Evolutionary conservation across 1,140 invertebrate genomes (phyloP).

Genomic region (Limonius californicus): DNA sequence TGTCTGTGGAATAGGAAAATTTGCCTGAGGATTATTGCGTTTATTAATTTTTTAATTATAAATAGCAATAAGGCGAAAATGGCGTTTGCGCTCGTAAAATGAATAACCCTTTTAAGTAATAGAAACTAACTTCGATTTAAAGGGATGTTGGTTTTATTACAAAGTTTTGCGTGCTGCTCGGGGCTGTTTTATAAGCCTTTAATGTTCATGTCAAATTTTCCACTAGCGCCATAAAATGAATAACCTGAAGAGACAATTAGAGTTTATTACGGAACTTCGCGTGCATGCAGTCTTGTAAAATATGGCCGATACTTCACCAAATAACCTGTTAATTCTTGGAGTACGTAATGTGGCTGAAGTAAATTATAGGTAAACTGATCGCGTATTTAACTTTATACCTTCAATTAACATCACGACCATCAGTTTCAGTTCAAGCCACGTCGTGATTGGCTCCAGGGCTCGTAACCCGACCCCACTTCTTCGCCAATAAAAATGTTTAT

Average conservation of each 20-base stretch:
- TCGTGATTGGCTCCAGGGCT: conserved; percentile 12
- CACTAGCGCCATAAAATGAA: not conserved
- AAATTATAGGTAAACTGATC: conserved; percentile 22
- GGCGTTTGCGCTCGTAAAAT: too few relatives aligned
- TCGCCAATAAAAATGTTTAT: conserved; percentile 33
- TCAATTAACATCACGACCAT: conserved; percentile 22
- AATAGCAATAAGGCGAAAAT: too few relatives aligned
- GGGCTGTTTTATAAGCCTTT: conserved; percentile 5
- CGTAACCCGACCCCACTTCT: conserved; percentile 18
- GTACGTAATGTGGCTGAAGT: conserved; percentile 11
- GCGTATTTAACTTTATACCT: conserved; percentile 21
- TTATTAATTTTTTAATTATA: too few relatives aligned
- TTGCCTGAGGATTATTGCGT: too few relatives aligned
- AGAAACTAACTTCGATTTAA: too few relatives aligned
- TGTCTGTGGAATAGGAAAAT: too few relatives aligned
- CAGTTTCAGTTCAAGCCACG: not conserved
- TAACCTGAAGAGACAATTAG: conserved; percentile 7
- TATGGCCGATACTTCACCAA: not conserved
- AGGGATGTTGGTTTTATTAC: not conserved
- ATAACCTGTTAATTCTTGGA: conserved; percentile 8
- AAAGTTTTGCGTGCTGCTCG: not conserved
- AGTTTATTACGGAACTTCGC: conserved; percentile 1
- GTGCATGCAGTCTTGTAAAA: not conserved
- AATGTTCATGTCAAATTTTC: conserved; percentile 5
- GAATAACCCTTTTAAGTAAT: too few relatives aligned